phyloP scores from a whole-genome alignment of 2,888 invertebrate genomes.

The Anoncus sp. region DNA sequence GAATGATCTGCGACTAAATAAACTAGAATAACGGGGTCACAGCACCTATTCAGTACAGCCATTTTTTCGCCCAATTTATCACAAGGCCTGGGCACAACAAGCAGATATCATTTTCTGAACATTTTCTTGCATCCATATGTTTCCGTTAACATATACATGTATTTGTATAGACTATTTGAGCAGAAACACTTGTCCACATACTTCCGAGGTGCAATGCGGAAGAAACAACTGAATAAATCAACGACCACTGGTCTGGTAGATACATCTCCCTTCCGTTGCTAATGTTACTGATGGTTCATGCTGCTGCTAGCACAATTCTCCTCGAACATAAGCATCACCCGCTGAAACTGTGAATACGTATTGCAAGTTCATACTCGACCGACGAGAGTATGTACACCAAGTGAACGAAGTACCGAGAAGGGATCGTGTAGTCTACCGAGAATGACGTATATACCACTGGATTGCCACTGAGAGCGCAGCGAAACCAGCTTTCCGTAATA shows the following conservation, averaged over 20 bases:
- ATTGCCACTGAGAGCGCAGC: slow-evolving; percentile 20
- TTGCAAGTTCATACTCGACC: slow-evolving; percentile 24
- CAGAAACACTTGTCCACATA: not conserved
- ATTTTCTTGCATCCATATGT: not conserved
- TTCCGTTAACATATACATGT: not conserved
- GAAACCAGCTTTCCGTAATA: slow-evolving; percentile 50
- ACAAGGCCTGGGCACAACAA: not conserved
- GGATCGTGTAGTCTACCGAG: slow-evolving; percentile 28
- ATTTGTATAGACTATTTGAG: slow-evolving; percentile 9
- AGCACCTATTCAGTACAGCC: not conserved
- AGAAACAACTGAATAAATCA: slow-evolving; percentile 40
- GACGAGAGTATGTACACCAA: slow-evolving; percentile 13
- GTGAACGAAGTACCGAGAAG: slow-evolving; percentile 27
- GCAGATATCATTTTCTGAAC: not conserved
- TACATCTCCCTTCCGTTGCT: slow-evolving; percentile 30
- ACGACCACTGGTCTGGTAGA: slow-evolving; percentile 1
- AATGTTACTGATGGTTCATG: slow-evolving; percentile 27
- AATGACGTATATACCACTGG: slow-evolving; percentile 20
- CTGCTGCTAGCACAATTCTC: slow-evolving; percentile 10
- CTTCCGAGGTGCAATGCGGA: not conserved
- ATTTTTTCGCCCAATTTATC: not conserved
- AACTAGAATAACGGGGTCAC: too few relatives aligned
- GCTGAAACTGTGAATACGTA: slow-evolving; percentile 12
- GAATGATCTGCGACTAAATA: too few relatives aligned
- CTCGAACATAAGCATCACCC: slow-evolving; percentile 15